These are phyloP conservation scores for Coturnix japonica DNA, from an alignment of 2,113 vertebrate genomes.

Conservation along the genomic window DNA sequence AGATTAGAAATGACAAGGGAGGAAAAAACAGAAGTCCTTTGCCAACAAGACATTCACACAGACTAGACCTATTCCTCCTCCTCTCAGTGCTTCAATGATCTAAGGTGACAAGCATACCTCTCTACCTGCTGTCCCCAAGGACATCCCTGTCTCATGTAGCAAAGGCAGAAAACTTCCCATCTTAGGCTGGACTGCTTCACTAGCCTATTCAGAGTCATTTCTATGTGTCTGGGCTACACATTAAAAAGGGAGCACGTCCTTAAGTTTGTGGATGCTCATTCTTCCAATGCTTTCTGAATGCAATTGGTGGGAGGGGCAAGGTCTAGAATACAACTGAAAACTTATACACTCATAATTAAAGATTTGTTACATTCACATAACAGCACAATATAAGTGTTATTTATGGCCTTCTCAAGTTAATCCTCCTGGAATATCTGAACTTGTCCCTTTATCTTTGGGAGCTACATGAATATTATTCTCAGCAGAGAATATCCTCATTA, in stretches of 20 bases:
- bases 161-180: neutral
- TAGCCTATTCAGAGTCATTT: neutral
- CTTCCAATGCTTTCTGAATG: neutral
- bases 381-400: neutral
- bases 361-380: neutral
- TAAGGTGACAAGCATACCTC: neutral
- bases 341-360: neutral
- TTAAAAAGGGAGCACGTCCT: neutral
- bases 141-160: neutral
- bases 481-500: neutral
- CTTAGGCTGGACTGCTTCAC: neutral
- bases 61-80: neutral
- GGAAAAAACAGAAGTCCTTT: neutral
- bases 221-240: neutral
- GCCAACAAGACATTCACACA: fast-evolving
- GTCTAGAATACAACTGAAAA: neutral
- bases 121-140: neutral
- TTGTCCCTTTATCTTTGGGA: neutral
- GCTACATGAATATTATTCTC: neutral
- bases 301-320: neutral
- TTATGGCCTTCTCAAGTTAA: neutral
- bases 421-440: neutral
- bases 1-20: neutral
- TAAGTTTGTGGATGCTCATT: neutral
- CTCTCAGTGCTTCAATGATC: neutral